These are phyloP conservation scores for Oreochromis aureus DNA, from an alignment of 2,113 vertebrate species.

Conservation along the genomic window DNA sequence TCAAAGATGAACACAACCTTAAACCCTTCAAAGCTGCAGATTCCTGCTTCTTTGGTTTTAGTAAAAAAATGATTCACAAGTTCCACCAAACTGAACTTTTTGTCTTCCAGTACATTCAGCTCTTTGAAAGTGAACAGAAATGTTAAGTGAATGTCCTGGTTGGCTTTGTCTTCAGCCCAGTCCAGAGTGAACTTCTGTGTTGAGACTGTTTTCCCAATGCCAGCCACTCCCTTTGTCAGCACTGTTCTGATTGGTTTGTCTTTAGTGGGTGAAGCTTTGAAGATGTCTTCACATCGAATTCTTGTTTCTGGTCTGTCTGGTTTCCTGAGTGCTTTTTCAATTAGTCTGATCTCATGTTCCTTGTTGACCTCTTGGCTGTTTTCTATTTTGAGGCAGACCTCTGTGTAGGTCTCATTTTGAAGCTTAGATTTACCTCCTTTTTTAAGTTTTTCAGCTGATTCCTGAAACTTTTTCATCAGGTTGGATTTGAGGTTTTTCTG, in stretches of 20 bases:
- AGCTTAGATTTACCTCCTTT: not conserved
- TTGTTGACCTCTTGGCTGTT: not conserved
- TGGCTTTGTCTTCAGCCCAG: not conserved
- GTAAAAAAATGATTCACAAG: not conserved
- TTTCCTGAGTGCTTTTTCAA: slow-evolving; percentile 1
- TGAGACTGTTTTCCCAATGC: not conserved
- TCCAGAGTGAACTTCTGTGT: not conserved
- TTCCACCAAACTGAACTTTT: not conserved
- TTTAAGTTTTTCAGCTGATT: not conserved
- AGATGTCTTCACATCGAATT: not conserved
- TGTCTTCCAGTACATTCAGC: not conserved
- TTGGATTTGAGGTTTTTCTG: not conserved
- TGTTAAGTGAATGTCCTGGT: not conserved
- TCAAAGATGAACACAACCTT: not conserved
- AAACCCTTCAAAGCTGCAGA: not conserved
- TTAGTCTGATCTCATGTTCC: slow-evolving; percentile 4
- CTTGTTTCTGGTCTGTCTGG: not conserved
- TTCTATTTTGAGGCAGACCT: not conserved
- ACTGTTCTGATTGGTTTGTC: not conserved
- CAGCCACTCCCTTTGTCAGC: not conserved
- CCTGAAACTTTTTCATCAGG: not conserved
- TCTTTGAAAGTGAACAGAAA: not conserved
- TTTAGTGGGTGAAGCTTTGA: not conserved
- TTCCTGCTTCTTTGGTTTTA: not conserved
- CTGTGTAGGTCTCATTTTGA: not conserved